Conservation (phyloP, 2,888 invertebrate genomes). For the Therioaphis trifolii region DNA sequence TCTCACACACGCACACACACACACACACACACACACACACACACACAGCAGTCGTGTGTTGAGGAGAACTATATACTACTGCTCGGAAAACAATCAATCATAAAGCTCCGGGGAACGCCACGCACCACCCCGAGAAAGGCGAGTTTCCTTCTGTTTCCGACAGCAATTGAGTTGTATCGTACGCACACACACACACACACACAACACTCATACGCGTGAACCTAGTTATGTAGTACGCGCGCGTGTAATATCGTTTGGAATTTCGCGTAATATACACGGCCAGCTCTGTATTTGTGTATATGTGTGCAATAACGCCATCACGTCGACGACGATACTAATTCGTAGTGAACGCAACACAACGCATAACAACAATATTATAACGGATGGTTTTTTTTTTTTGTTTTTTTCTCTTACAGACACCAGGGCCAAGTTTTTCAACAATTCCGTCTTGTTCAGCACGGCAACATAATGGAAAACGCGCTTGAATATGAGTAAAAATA, state of each 20-base stretch:
- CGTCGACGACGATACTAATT: constrained; percentile 23
- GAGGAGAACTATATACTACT: constrained; percentile 24
- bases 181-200: background rate
- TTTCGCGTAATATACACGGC: constrained; percentile 8
- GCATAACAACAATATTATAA: background rate
- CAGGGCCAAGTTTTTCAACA: constrained; percentile 82
- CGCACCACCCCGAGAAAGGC: constrained; percentile 27
- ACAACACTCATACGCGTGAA: no score
- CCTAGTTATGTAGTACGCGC: background rate
- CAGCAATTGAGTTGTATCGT: constrained; percentile 50
- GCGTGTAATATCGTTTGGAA: constrained; percentile 29
- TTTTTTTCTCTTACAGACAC: constrained; percentile 69
- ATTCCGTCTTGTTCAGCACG: constrained; percentile 88
- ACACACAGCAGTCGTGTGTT: constrained; percentile 1
- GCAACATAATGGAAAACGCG: constrained; percentile 74
- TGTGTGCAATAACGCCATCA: background rate
- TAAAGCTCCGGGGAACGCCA: constrained; percentile 58
- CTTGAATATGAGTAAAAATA: background rate
- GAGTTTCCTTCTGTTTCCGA: constrained; percentile 62
- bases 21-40: no score
- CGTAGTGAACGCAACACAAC: background rate
- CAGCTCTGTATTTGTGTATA: background rate
- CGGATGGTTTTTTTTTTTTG: constrained; percentile 31
- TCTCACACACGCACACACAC: background rate
- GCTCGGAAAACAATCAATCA: constrained; percentile 61